Base-by-base conservation (phyloP, 2,797 vertebrate genomes). In the Balearica regulorum region DNA sequence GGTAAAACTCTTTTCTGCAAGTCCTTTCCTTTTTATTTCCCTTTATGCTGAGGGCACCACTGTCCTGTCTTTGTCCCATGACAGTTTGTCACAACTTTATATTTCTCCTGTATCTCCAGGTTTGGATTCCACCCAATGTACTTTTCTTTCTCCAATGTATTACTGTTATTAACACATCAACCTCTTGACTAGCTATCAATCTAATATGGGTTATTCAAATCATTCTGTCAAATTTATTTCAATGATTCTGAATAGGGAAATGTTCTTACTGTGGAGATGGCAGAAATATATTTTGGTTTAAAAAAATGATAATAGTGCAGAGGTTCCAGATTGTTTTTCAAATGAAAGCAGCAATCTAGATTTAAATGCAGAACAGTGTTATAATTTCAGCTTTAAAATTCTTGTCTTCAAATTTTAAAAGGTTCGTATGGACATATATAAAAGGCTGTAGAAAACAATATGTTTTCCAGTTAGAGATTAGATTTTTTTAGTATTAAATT, bases 231-330 rank as follows among this genome's bases (percentile, higher is more conserved):
- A 77, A 87, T 86, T 87, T 86, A 57, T 91, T 96, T 94, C 83
- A 91, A 6, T 91, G 90, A 93, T 92, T 95, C 83, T 94, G 92
- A 87, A 92, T 89, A 90, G 75, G 73, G 54, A 83, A 95, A 90
- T 57, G 53, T 92, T 89, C 62, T 91, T 92, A 69, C 87, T 90
- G 75, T 87, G 61, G 31, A 95, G 53, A 93, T 94, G 70, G 92
- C 78, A 54, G 94, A 97, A 98, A 97, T 96, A 93, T 22, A 87
- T 90, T 97, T 97, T 86, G 60, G 18, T 79, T 83, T 16, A 54
- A 80, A 70, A 33, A 14, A 51, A 55, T 21, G n/a, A 16, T n/a
- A 72, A 35, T 33, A 78, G 78, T 87, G 61, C 71, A 69, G 39
- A 88, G 10, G 20, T 94, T 96, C 58, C 55, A 82, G 82, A 73